These are phyloP conservation scores for Macrobrachium rosenbergii DNA, from an alignment of 1,140 invertebrate species.

Conservation along the genomic window DNA sequence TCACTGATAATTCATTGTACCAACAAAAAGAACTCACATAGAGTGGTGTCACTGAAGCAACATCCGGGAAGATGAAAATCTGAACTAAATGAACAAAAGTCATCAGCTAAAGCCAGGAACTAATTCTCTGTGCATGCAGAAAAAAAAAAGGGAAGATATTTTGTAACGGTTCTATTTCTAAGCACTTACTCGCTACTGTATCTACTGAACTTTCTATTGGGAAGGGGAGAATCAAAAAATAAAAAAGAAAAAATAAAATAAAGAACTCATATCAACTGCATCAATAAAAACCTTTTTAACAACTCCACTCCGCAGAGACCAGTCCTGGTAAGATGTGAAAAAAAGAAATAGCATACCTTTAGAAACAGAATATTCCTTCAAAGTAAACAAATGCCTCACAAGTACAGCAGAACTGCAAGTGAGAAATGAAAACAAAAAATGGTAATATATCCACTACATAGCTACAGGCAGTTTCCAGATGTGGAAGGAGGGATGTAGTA, in stretches of 20 bases:
- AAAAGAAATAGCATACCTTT: constrained; percentile 38
- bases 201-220: constrained; percentile 39
- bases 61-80: too few relatives aligned
- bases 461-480: constrained; percentile 18
- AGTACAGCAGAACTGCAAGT: not conserved
- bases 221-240: constrained; percentile 43
- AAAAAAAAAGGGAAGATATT: too few relatives aligned
- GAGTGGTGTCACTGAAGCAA: too few relatives aligned
- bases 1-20: too few relatives aligned
- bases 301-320: constrained; percentile 65
- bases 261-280: constrained; percentile 30
- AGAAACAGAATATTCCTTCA: constrained; percentile 14
- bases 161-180: constrained; percentile 31
- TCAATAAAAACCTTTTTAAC: constrained; percentile 65
- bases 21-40: too few relatives aligned
- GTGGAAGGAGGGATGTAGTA: too few relatives aligned
- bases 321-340: constrained; percentile 63
- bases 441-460: constrained; percentile 50
- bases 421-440: constrained; percentile 17
- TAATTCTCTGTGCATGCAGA: too few relatives aligned
- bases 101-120: too few relatives aligned
- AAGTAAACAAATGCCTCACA: not conserved
- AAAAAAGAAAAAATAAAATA: constrained; percentile 19
- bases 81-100: too few relatives aligned
- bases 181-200: constrained; percentile 8